Conservation (phyloP, 2,888 invertebrate species). For the Pterostichus niger region DNA sequence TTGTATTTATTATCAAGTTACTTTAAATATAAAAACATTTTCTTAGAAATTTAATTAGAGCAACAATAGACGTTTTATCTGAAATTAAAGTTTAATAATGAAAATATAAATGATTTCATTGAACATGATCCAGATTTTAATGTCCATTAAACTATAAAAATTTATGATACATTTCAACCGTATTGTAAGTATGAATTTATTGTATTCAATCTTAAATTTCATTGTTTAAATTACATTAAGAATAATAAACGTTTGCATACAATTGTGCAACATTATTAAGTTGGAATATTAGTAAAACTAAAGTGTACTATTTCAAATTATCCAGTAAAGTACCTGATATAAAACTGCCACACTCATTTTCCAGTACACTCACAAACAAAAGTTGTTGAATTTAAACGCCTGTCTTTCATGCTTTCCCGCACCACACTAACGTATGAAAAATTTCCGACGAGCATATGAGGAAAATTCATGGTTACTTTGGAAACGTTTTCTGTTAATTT, state of each 20-base stretch:
- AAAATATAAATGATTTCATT: too few species aligned
- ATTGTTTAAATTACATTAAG: too few species aligned
- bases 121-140: too few species aligned
- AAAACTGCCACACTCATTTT: constrained; percentile 49
- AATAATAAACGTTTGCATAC: not conserved
- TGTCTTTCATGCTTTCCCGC: not conserved
- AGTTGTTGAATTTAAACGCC: not conserved
- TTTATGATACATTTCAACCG: too few species aligned
- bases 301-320: not conserved
- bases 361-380: not conserved
- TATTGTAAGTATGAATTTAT: too few species aligned
- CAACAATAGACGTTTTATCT: too few species aligned
- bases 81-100: too few species aligned
- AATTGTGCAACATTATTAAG: not conserved
- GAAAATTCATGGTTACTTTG: constrained; percentile 32
- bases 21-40: too few species aligned
- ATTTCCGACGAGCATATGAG: constrained; percentile 1
- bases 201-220: too few species aligned
- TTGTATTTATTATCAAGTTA: too few species aligned
- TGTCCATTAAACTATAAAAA: too few species aligned
- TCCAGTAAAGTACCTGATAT: constrained; percentile 23
- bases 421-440: constrained; percentile 20
- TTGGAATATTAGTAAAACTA: not conserved
- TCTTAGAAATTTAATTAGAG: too few species aligned
- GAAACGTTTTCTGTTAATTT: constrained; percentile 49